A percentile compares a stretch with the other conserved stretches of the same genome.
These are phyloP conservation scores for Babylonia areolata DNA, from an alignment of 1,140 invertebrate species.

Conservation along the genomic window DNA sequence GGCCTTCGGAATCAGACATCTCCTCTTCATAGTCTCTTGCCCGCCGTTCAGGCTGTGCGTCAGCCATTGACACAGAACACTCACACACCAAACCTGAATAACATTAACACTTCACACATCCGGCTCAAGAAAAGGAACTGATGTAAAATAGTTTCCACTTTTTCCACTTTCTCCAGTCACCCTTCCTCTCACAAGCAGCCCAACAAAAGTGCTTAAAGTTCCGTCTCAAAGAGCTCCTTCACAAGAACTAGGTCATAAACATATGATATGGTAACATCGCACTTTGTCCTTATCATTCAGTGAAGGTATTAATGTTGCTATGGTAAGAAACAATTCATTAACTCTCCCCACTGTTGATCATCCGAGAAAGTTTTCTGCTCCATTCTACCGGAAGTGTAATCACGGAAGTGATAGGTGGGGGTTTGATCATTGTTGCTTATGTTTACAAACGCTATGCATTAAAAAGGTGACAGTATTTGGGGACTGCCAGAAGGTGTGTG, in stretches of 20 bases:
- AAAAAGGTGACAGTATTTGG: too few relatives aligned
- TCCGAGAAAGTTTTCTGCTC: conserved; percentile 12
- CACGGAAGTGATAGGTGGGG: background rate
- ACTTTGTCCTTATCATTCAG: too few relatives aligned
- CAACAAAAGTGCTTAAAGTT: too few relatives aligned
- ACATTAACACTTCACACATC: background rate
- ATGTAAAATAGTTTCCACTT: too few relatives aligned
- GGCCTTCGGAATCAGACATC: conserved; percentile 12
- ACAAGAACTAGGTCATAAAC: too few relatives aligned
- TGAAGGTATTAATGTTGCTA: background rate
- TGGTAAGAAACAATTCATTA: background rate
- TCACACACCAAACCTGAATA: background rate
- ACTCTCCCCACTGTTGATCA: background rate
- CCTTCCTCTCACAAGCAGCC: too few relatives aligned
- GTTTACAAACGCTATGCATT: too few relatives aligned
- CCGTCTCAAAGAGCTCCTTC: too few relatives aligned
- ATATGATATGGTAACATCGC: too few relatives aligned
- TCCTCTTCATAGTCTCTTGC: conserved; percentile 25
- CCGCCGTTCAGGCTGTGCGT: conserved; percentile 10
- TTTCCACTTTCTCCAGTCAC: too few relatives aligned
- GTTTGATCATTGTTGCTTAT: too few relatives aligned
- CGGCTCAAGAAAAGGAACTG: too few relatives aligned
- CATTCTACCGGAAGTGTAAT: conserved; percentile 24
- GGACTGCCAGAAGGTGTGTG: background rate
- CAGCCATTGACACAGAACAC: background rate